Percentiles rank a stretch among this genome's conserved stretches.
Evolutionary conservation across 1,140 invertebrate species (phyloP).

Genomic region (Charaxes varanes): DNA sequence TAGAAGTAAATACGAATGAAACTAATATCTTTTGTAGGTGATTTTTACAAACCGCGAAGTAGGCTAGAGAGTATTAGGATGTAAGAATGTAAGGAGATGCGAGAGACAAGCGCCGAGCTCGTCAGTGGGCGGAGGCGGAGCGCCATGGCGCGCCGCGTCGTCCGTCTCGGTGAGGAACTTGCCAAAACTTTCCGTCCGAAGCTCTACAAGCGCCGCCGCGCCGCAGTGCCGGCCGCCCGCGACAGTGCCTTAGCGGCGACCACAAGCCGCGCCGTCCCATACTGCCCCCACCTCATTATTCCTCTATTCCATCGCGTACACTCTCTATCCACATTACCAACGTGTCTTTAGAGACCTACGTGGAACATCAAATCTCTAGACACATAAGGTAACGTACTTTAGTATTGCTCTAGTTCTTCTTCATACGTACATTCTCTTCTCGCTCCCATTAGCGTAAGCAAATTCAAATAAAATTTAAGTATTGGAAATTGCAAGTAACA

Average conservation of each 20-base stretch:
- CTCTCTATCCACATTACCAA: too few species aligned
- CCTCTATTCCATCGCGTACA: too few species aligned
- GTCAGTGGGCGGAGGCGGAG: slow-evolving; percentile 36
- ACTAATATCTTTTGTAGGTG: slow-evolving; percentile 73
- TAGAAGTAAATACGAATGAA: slow-evolving; percentile 70
- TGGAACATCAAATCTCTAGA: too few species aligned
- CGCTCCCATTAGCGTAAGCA: too few species aligned
- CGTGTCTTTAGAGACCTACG: too few species aligned
- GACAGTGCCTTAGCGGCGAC: slow-evolving; percentile 59
- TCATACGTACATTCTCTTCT: too few species aligned
- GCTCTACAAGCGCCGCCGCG: slow-evolving; percentile 50
- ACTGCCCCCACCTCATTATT: too few species aligned
- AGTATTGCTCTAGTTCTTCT: too few species aligned
- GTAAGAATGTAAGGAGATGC: slow-evolving; percentile 57
- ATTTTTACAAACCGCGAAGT: slow-evolving; percentile 71
- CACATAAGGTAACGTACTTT: too few species aligned
- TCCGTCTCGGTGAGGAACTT: slow-evolving; percentile 61
- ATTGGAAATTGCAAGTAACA: too few species aligned
- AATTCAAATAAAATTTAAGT: too few species aligned
- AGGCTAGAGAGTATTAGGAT: slow-evolving; percentile 60
- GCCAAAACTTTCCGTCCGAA: slow-evolving; percentile 69
- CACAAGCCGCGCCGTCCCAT: slow-evolving; percentile 34
- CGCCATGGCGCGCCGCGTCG: slow-evolving; percentile 35
- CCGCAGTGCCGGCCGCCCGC: slow-evolving; percentile 29
- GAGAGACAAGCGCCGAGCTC: slow-evolving; percentile 51